phyloP scores from a whole-genome alignment of 2,113 vertebrate species.

The Amblyornis subalaris region DNA sequence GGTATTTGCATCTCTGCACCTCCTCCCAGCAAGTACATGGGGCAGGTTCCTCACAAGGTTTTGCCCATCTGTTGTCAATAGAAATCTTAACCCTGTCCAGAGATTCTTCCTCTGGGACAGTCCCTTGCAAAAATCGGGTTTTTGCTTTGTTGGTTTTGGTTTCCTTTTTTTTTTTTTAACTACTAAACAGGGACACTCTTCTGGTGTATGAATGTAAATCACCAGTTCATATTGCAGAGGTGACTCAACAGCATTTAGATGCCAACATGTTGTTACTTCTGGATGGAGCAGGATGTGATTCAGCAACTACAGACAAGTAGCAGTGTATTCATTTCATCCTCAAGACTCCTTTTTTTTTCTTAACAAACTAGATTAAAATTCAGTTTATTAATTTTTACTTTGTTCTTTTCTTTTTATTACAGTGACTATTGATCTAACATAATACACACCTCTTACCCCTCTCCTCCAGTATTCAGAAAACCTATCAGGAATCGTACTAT shows the following conservation, averaged over 20 bases:
- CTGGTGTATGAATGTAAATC: background rate
- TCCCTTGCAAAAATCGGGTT: background rate
- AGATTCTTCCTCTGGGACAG: background rate
- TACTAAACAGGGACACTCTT: background rate
- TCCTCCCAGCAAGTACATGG: background rate
- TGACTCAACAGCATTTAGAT: conserved; percentile 28
- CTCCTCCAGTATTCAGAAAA: background rate
- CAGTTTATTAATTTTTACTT: background rate
- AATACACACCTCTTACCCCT: background rate
- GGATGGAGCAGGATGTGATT: conserved; percentile 34
- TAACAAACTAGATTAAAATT: background rate
- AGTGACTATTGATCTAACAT: background rate
- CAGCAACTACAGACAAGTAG: background rate
- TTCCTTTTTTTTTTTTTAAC: background rate
- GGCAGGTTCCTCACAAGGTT: background rate
- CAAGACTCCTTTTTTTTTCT: background rate
- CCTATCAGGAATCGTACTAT: background rate
- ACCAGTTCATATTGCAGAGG: background rate
- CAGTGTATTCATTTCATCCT: background rate
- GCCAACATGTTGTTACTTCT: conserved; percentile 14
- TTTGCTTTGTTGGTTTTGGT: background rate
- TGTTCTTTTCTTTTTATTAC: too few relatives aligned
- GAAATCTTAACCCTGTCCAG: background rate
- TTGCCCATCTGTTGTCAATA: background rate
- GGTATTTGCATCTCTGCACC: background rate